phyloP scores from a whole-genome alignment of 2,888 invertebrate genomes.

The Julus scanicus region DNA sequence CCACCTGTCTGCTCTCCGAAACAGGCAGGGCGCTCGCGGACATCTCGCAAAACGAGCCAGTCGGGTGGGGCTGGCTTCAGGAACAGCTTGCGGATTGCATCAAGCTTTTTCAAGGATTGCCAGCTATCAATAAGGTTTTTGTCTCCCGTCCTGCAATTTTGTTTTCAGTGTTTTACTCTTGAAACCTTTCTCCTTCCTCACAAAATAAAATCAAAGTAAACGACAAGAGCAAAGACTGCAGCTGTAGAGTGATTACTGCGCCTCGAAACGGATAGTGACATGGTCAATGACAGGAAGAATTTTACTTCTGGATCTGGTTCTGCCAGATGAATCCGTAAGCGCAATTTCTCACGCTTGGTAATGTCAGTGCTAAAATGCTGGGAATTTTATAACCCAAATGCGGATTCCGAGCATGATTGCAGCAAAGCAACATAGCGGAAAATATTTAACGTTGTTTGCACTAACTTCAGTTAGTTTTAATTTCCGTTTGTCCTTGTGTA shows the following conservation, averaged over 20 bases:
- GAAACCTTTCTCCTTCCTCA: constrained; percentile 20
- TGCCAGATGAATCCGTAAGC: too few relatives aligned
- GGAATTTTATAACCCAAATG: too few relatives aligned
- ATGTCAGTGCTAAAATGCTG: too few relatives aligned
- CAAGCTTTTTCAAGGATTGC: constrained; percentile 23
- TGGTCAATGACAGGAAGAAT: too few relatives aligned
- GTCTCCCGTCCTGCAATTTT: constrained; percentile 33
- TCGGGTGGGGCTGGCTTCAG: not conserved
- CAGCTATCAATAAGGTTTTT: constrained; percentile 33
- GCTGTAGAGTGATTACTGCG: too few relatives aligned
- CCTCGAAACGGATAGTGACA: too few relatives aligned
- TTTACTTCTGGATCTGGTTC: not conserved
- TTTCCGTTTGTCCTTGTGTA: too few relatives aligned
- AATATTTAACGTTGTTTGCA: too few relatives aligned
- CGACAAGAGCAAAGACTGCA: not conserved
- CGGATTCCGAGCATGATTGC: too few relatives aligned
- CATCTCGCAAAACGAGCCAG: not conserved
- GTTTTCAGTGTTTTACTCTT: constrained; percentile 18
- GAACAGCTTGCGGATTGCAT: not conserved
- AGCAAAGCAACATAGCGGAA: too few relatives aligned
- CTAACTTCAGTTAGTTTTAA: too few relatives aligned
- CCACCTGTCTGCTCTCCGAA: not conserved
- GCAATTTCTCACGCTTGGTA: too few relatives aligned
- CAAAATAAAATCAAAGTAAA: not conserved
- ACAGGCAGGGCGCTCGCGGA: not conserved